Evolutionary conservation across 2,888 invertebrate genomes (phyloP), one percentile per base, ranked within the genome.

Genomic region (Hemicrepidius hirtus): DNA sequence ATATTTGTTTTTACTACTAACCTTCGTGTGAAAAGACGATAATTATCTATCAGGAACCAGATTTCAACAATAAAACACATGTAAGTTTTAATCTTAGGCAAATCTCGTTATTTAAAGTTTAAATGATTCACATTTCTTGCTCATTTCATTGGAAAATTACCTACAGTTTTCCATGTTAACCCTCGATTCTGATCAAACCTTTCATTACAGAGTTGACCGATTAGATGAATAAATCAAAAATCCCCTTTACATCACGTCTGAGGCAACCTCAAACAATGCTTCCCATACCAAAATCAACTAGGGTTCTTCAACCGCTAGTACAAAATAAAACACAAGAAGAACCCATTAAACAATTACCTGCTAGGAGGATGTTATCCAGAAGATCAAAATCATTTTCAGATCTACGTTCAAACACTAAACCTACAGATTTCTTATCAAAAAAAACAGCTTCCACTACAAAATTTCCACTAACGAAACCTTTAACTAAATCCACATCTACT

Each of bases 311-410:
- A 55, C 55, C 55, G 3, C 1, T 1, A 16, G 32, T 1, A 5
- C 13, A 16, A 18, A 55, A 55, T 32, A 32, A 16, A 35, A 3
- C 16, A 13, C 55, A 32, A 3, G 55, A 32, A 1, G 32, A 13
- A 4, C 28, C 13, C 1, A 12, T n/a, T 16, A 6, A 24, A 10
- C 21, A 24, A 32, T 18, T 6, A 3, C 28, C 53, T 13, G 53
- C 53, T 1, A 53, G 32, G 9, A 1, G 24, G 0, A 1, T 53
- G 3, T 10, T 16, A 16, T 28, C 32, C 3, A 55, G 55, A 55
- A 28, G 55, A 28, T 55, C 55, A 10, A 55, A 32, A 18, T 55
- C 55, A 0, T 28, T 28, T 10, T 32, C 28, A 7, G 55, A 55
- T 35, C 16, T 55, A 1, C 1, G 40, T 2, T 12, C 12, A 12